phyloP scores from a whole-genome alignment of 2,888 invertebrate genomes.

The Caradrina clavipalpis region DNA sequence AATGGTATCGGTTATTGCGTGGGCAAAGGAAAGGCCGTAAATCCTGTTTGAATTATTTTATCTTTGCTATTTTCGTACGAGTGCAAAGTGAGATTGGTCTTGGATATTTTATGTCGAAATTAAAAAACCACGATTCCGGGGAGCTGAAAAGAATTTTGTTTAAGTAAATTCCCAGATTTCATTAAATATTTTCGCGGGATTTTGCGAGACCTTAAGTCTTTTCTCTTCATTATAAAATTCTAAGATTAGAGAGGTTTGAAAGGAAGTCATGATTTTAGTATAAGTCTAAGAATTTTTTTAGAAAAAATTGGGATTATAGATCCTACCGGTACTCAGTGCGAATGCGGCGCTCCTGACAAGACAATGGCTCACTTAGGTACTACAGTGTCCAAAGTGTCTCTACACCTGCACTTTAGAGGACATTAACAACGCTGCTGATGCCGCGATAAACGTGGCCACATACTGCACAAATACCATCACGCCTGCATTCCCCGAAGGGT shows the following conservation, averaged over 20 bases:
- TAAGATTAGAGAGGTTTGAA: neutral
- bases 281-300: too few relatives aligned
- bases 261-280: neutral
- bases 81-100: neutral
- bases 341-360: too few relatives aligned
- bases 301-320: too few relatives aligned
- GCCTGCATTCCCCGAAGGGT: too few relatives aligned
- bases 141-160: neutral
- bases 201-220: neutral
- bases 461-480: too few relatives aligned
- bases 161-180: neutral
- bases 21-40: conserved; percentile 30
- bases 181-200: neutral
- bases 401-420: too few relatives aligned
- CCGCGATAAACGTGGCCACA: too few relatives aligned
- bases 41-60: conserved; percentile 35
- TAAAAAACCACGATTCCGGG: neutral
- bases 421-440: too few relatives aligned
- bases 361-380: too few relatives aligned
- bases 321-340: too few relatives aligned
- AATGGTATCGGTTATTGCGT: conserved; percentile 52
- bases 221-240: neutral
- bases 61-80: conserved; percentile 8
- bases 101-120: conserved; percentile 3
- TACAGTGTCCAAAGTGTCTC: too few relatives aligned